Percentiles rank a stretch among this genome's conserved stretches.
Evolutionary conservation across 2,797 vertebrate species (phyloP).

Genomic region (Lacerta agilis): DNA sequence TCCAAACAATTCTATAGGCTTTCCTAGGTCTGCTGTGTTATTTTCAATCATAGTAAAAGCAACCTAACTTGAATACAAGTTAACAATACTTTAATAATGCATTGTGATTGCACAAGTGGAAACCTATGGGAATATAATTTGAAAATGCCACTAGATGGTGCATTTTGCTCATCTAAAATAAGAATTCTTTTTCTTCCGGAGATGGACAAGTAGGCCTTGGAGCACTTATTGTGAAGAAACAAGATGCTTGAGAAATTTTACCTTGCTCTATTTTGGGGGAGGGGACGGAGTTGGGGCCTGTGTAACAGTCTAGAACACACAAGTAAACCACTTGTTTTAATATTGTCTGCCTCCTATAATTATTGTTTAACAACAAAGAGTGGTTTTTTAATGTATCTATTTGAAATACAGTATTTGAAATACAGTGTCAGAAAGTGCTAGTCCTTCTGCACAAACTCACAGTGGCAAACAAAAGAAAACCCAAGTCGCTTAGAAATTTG

Average conservation of each 20-base stretch:
- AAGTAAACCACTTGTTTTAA: neutral
- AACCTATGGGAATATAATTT: neutral
- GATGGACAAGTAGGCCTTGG: neutral
- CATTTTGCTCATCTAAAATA: neutral
- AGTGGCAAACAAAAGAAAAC: neutral
- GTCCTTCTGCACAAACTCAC: neutral
- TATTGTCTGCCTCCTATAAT: neutral
- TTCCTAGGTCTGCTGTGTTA: too few species aligned
- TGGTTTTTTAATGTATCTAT: neutral
- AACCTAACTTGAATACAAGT: neutral
- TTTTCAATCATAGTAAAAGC: neutral
- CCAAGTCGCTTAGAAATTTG: neutral
- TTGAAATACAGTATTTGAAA: conserved; percentile 9
- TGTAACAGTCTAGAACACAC: neutral
- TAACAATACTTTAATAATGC: neutral
- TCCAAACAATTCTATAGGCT: neutral
- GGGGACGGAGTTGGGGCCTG: too few species aligned
- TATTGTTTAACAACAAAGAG: neutral
- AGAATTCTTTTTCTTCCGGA: neutral
- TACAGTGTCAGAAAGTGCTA: neutral
- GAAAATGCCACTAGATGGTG: conserved; percentile 47
- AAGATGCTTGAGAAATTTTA: neutral
- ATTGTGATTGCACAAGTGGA: neutral
- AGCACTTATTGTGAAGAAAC: neutral
- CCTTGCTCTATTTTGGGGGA: neutral